Percentiles rank a stretch among this genome's conserved stretches.
Conservation (phyloP, 2,113 vertebrate species). For the Sterna hirundo region DNA sequence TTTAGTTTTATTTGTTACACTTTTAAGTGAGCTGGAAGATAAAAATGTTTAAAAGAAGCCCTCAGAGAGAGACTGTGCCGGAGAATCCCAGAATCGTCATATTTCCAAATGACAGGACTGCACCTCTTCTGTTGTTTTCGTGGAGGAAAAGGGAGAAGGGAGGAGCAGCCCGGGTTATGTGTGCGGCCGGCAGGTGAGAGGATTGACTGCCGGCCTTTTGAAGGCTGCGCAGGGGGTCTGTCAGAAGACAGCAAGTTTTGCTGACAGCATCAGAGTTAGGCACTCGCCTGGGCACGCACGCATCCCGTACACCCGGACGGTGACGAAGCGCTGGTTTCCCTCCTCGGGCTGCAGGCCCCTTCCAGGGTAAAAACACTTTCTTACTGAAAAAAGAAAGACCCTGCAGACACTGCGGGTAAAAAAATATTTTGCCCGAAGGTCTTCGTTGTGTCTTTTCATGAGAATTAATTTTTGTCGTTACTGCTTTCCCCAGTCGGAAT, state of each 20-base stretch:
- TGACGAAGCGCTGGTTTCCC: background rate
- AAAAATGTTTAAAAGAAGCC: conserved; percentile 45
- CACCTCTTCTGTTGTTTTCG: background rate
- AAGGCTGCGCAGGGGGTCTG: conserved; percentile 48
- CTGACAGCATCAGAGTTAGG: conserved; percentile 26
- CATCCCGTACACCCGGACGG: background rate
- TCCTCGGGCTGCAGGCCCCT: background rate
- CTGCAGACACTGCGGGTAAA: background rate
- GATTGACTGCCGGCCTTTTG: conserved; percentile 16
- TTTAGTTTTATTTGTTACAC: conserved; percentile 60
- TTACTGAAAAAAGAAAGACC: background rate
- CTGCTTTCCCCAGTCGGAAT: background rate
- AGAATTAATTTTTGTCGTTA: background rate
- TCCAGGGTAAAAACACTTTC: background rate
- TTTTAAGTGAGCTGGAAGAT: conserved; percentile 42
- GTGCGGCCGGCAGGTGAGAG: conserved; percentile 32
- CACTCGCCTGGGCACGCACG: background rate
- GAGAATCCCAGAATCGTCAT: background rate
- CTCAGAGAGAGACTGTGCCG: background rate
- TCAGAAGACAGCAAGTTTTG: conserved; percentile 30
- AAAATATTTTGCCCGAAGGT: background rate
- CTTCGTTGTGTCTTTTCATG: background rate
- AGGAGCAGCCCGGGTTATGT: background rate
- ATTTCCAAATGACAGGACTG: background rate
- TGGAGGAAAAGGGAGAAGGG: background rate